Evolutionary conservation across 1,140 invertebrate genomes (phyloP).

Genomic region (Stratiolaelaps scimitus): DNA sequence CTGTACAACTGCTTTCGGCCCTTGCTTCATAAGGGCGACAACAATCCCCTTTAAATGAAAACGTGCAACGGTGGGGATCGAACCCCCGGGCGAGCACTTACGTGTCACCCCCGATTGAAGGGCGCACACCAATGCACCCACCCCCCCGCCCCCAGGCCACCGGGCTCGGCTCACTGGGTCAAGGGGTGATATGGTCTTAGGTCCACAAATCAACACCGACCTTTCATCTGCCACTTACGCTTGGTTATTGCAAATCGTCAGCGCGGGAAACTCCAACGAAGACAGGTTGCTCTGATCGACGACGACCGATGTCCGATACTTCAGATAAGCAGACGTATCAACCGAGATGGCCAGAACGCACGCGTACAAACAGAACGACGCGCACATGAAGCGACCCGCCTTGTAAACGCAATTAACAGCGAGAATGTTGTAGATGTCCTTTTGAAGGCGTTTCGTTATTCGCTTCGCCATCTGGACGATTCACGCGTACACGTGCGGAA

Average conservation of each 20-base stretch:
- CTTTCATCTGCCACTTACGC: not conserved
- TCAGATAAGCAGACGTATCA: not conserved
- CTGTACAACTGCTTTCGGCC: no score
- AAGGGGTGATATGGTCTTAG: no score
- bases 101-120: no score
- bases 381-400: not conserved
- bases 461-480: not conserved
- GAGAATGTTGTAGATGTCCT: constrained; percentile 5
- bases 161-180: no score
- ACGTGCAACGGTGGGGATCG: no score
- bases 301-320: not conserved
- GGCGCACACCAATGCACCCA: no score
- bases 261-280: constrained; percentile 5
- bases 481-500: no score
- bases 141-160: no score
- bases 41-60: no score
- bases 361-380: not conserved
- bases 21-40: no score
- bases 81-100: no score
- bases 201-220: no score
- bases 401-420: constrained; percentile 9
- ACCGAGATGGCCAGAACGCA: constrained; percentile 6
- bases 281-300: constrained; percentile 10
- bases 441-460: not conserved
- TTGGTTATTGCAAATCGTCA: constrained; percentile 3